Evolutionary conservation across 2,797 vertebrate genomes (phyloP).

Genomic region (Pseudochirops corinnae): DNA sequence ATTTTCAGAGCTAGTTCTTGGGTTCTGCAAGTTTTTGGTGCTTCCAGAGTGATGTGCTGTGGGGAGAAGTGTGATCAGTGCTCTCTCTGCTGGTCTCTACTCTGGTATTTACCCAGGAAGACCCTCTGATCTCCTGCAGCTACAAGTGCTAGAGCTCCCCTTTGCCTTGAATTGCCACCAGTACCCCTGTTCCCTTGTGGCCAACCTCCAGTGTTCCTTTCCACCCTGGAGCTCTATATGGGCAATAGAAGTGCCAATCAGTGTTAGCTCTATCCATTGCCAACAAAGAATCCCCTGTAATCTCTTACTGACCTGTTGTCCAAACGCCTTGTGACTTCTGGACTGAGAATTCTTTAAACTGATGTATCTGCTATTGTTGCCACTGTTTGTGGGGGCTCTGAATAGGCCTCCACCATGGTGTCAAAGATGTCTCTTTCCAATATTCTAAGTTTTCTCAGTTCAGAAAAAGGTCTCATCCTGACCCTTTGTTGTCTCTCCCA

Average conservation of each 20-base stretch:
- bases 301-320: neutral
- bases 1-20: neutral
- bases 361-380: neutral
- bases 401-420: neutral
- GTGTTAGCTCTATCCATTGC: neutral
- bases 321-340: neutral
- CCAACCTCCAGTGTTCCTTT: neutral
- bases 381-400: neutral
- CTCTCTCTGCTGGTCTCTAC: neutral
- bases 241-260: neutral
- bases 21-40: neutral
- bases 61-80: neutral
- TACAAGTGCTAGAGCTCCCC: no score
- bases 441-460: neutral
- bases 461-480: neutral
- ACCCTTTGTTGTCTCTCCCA: neutral
- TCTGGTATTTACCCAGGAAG: no score
- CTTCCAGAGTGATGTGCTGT: neutral
- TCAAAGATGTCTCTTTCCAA: neutral
- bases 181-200: neutral
- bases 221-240: neutral
- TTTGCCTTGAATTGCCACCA: neutral
- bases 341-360: neutral
- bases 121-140: no score
- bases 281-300: neutral